Percentiles rank a stretch among this genome's conserved stretches.
These are phyloP conservation scores for Turnix velox DNA, from an alignment of 2,113 vertebrate species.

Conservation along the genomic window DNA sequence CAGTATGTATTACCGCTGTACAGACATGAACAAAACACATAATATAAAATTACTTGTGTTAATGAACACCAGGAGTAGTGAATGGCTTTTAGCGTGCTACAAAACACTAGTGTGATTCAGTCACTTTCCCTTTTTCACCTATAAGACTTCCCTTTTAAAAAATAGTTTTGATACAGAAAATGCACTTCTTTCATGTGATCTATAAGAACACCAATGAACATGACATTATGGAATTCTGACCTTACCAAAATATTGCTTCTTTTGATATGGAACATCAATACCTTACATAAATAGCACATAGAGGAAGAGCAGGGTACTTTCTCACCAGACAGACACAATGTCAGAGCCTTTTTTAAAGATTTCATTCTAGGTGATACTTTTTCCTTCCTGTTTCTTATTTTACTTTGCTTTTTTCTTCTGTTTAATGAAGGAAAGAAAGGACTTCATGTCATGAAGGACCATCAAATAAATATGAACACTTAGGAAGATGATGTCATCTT, in stretches of 20 bases:
- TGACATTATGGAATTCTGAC: background rate
- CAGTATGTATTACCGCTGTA: background rate
- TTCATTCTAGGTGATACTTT: background rate
- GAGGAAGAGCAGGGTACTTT: background rate
- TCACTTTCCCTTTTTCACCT: background rate
- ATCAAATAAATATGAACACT: conserved; percentile 18
- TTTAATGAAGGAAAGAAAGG: background rate
- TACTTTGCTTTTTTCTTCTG: background rate
- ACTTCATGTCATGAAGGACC: background rate
- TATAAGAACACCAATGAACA: background rate
- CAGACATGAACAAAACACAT: background rate
- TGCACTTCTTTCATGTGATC: background rate
- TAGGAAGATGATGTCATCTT: background rate
- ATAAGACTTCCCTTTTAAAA: background rate
- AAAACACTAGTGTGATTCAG: background rate
- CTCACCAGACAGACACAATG: background rate
- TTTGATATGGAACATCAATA: background rate
- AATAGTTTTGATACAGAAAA: background rate
- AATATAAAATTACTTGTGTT: background rate
- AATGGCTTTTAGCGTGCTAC: background rate
- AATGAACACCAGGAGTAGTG: background rate
- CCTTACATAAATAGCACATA: background rate
- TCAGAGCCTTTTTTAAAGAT: background rate
- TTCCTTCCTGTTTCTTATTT: background rate
- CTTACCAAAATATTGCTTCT: background rate